A percentile compares a stretch with the other conserved stretches of the same genome.
Conservation (phyloP, 2,113 vertebrate genomes). For the Athene noctua region DNA sequence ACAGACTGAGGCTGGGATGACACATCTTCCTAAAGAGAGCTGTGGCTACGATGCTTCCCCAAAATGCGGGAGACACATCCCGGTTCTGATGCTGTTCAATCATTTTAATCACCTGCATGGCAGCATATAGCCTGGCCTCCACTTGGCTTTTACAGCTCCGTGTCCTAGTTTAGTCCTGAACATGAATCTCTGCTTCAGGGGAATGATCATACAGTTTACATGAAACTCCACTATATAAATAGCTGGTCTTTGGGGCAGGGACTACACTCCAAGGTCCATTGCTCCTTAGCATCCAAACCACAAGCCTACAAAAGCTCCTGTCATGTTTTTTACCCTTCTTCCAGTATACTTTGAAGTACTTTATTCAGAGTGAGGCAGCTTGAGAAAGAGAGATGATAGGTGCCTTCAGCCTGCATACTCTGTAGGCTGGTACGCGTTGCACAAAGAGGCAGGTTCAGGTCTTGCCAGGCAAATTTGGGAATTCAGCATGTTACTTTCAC, state of each 20-base stretch:
- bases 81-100: background rate
- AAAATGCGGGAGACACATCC: background rate
- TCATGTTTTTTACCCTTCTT: background rate
- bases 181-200: background rate
- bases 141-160: background rate
- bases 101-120: background rate
- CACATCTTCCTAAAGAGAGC: background rate
- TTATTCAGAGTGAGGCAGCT: background rate
- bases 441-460: background rate
- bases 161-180: background rate
- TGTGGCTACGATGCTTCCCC: fast-evolving
- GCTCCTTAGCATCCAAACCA: background rate
- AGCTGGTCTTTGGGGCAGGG: background rate
- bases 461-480: background rate
- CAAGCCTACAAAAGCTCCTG: background rate
- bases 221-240: background rate
- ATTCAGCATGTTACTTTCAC: background rate
- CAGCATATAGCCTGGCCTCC: background rate
- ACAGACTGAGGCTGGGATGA: background rate
- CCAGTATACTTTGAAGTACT: background rate
- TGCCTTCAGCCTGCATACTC: background rate
- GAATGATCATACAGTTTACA: background rate
- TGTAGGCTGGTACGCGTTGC: background rate
- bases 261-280: background rate
- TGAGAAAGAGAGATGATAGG: background rate